A percentile compares a stretch with the other conserved stretches of the same genome.
phyloP scores from a whole-genome alignment of 2,113 vertebrate genomes.

The Grammomys surdaster region DNA sequence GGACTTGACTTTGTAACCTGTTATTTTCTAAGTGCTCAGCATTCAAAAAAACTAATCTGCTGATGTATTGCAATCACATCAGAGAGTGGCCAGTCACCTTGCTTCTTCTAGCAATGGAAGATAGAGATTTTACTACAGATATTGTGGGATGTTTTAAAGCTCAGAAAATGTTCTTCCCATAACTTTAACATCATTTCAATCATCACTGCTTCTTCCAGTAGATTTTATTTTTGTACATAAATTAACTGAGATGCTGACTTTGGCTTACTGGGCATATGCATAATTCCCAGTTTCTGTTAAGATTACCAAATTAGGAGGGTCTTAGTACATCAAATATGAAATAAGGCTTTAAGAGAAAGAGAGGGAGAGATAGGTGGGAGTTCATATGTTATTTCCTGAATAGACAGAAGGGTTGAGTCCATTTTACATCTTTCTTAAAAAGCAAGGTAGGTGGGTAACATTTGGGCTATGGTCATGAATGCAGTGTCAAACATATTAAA shows the following conservation, averaged over 20 bases:
- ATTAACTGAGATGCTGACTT: not conserved
- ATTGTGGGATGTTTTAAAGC: not conserved
- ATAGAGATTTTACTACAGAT: not conserved
- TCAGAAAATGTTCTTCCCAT: not conserved
- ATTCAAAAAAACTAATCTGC: not conserved
- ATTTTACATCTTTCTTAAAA: constrained; percentile 39
- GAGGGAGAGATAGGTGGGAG: not conserved
- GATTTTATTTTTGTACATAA: constrained; percentile 40
- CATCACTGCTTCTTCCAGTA: not conserved
- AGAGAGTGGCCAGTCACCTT: not conserved
- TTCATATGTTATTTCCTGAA: not conserved
- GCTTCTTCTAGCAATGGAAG: not conserved
- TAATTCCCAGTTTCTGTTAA: constrained; percentile 24
- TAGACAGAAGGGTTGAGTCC: not conserved
- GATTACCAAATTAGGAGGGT: not conserved
- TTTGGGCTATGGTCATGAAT: not conserved
- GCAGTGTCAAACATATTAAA: not conserved
- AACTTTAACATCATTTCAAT: constrained; percentile 45
- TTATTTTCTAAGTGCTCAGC: constrained; percentile 25
- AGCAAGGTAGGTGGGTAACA: not conserved
- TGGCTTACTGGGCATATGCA: not conserved
- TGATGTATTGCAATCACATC: not conserved
- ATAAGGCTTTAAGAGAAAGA: not conserved
- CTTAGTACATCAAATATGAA: not conserved
- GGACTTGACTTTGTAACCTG: not conserved